Evolutionary conservation across 2,797 vertebrate species (phyloP).

Genomic region (Mustela erminea): DNA sequence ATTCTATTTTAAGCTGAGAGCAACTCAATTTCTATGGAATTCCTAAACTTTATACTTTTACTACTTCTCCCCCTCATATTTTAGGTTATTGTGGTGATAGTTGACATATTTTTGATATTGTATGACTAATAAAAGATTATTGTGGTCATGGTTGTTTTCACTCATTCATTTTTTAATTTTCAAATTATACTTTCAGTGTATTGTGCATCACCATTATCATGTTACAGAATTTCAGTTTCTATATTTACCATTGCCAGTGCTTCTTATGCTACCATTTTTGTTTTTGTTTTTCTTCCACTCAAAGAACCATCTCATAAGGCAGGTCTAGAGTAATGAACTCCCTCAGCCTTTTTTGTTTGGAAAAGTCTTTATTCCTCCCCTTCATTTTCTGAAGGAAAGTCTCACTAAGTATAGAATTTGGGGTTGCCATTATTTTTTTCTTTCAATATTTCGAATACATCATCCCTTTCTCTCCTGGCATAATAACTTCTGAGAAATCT

Average conservation of each 20-base stretch:
- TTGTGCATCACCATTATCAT: background rate
- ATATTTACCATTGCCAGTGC: background rate
- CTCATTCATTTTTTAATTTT: background rate
- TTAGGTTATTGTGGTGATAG: background rate
- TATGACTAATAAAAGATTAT: background rate
- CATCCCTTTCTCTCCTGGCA: background rate
- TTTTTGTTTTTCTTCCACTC: background rate
- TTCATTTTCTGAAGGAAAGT: background rate
- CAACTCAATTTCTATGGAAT: background rate
- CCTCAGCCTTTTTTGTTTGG: background rate
- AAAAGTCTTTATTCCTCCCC: background rate
- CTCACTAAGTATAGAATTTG: background rate
- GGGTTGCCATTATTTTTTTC: background rate
- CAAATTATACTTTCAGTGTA: background rate
- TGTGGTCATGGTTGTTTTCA: background rate
- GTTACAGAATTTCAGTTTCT: background rate
- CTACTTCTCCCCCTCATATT: background rate
- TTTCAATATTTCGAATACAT: background rate
- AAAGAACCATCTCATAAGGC: background rate
- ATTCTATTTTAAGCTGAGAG: background rate
- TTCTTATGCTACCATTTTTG: background rate
- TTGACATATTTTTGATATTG: background rate
- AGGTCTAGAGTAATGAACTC: background rate
- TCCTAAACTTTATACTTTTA: background rate
- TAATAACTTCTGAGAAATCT: background rate